Conservation (phyloP, 2,113 vertebrate genomes). For the Scatophagus argus region DNA sequence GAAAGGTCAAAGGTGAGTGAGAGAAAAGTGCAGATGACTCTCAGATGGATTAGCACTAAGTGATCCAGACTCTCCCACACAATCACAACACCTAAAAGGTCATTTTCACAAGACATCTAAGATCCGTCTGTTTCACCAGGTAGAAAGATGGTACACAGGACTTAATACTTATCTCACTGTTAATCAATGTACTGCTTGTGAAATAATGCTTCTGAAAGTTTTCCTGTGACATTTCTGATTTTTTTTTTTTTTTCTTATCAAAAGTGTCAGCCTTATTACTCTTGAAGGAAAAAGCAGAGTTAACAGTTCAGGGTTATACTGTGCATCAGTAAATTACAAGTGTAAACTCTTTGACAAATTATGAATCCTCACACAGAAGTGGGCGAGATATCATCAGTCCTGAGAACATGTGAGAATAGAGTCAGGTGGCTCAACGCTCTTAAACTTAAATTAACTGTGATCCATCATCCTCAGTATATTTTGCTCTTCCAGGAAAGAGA, state of each 20-base stretch:
- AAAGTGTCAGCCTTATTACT: constrained; percentile 9
- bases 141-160: background rate
- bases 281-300: constrained; percentile 1
- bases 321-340: constrained; percentile 62
- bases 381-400: constrained; percentile 67
- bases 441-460: constrained; percentile 69
- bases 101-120: constrained; percentile 49
- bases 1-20: constrained; percentile 77
- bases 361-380: constrained; percentile 61
- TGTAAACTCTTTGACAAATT: constrained; percentile 69
- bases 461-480: constrained; percentile 66
- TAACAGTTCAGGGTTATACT: background rate
- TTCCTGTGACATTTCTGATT: background rate
- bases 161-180: background rate
- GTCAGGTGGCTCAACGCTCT: constrained; percentile 50
- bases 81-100: constrained; percentile 74
- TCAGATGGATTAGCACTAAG: constrained; percentile 82
- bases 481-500: constrained; percentile 67
- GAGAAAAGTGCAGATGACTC: constrained; percentile 81
- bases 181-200: background rate
- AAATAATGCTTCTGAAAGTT: constrained; percentile 6
- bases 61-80: constrained; percentile 74
- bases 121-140: constrained; percentile 21
- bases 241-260: background rate
- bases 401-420: constrained; percentile 59